These are phyloP conservation scores for Propithecus perrieri DNA, from an alignment of 2,797 vertebrate genomes.

Conservation along the genomic window DNA sequence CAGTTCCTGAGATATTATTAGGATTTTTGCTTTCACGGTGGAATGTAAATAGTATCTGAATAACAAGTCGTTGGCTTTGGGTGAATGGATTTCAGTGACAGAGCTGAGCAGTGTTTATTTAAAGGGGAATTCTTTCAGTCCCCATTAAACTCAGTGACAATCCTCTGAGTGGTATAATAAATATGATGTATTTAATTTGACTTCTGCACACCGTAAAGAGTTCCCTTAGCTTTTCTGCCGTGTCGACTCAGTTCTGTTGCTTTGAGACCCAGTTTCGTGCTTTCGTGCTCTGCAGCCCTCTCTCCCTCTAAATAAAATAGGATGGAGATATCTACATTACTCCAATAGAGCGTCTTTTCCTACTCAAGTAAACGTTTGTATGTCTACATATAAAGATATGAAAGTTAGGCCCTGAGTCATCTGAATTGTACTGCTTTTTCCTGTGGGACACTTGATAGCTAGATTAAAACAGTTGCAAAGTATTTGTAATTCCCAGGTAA, in stretches of 20 bases:
- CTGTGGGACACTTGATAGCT: neutral
- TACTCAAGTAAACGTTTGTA: neutral
- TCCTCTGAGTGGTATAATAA: neutral
- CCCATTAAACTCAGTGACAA: neutral
- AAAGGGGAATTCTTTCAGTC: neutral
- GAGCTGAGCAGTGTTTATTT: conserved; percentile 20
- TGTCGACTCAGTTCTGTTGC: neutral
- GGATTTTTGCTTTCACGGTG: neutral
- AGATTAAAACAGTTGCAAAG: neutral
- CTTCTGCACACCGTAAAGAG: neutral
- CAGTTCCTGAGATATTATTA: neutral
- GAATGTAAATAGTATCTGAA: neutral
- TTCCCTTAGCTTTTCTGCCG: neutral
- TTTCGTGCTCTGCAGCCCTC: neutral
- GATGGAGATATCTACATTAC: neutral
- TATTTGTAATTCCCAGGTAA: neutral
- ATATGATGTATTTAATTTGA: neutral
- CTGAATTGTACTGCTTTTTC: neutral
- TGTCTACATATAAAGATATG: neutral
- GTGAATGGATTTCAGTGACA: neutral
- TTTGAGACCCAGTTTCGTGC: neutral
- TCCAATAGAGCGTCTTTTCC: neutral
- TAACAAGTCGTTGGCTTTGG: neutral
- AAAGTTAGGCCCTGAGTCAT: neutral
- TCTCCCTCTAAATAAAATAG: neutral